phyloP scores from a whole-genome alignment of 2,888 invertebrate species.

The Tenthredo mesomela region DNA sequence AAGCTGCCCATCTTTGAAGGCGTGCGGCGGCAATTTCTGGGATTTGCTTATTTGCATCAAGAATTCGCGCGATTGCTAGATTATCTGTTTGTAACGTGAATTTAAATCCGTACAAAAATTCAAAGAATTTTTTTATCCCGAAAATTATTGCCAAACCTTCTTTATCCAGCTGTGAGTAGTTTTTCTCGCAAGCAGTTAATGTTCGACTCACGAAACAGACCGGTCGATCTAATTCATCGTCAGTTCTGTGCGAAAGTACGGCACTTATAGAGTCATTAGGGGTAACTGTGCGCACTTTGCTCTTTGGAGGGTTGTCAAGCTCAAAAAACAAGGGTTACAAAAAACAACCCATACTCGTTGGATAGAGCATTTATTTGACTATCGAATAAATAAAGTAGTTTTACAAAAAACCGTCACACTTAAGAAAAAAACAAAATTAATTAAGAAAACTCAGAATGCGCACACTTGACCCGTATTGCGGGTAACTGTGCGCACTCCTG shows the following conservation, averaged over 20 bases:
- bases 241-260: slow-evolving; percentile 45
- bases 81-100: slow-evolving; percentile 69
- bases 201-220: slow-evolving; percentile 52
- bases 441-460: no score
- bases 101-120: slow-evolving; percentile 57
- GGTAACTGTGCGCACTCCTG: no score
- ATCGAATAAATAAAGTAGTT: no score
- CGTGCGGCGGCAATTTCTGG: slow-evolving; percentile 2
- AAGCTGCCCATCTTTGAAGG: slow-evolving; percentile 2
- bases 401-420: no score
- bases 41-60: slow-evolving; percentile 52
- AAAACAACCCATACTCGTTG: no score
- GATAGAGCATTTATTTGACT: no score
- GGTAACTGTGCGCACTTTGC: no score
- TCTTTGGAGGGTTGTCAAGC: no score
- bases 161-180: slow-evolving; percentile 55
- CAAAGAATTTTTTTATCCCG: slow-evolving; percentile 54
- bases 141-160: slow-evolving; percentile 57
- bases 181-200: slow-evolving; percentile 45
- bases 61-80: slow-evolving; percentile 68
- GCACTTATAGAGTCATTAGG: no score
- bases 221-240: slow-evolving; percentile 51
- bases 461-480: no score
- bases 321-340: no score
- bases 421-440: no score